Percentiles rank a stretch among this genome's conserved stretches.
Conservation (phyloP, 2,888 invertebrate genomes). For the Tethea ocularis region DNA sequence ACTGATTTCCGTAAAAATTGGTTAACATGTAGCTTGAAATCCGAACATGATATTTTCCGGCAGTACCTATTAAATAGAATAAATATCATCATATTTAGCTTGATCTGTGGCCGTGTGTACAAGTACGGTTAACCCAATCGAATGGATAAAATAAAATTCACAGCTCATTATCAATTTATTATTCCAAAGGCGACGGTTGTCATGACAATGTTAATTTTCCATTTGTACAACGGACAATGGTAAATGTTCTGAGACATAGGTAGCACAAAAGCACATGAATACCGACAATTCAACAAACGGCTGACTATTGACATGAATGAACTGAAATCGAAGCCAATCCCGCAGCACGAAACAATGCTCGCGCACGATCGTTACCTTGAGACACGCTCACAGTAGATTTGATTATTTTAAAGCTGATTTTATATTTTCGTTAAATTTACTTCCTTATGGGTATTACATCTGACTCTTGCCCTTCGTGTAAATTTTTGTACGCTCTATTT, state of each 20-base stretch:
- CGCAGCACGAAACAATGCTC: constrained; percentile 32
- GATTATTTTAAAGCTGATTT: constrained; percentile 18
- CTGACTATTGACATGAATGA: constrained; percentile 41
- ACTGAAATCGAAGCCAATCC: constrained; percentile 38
- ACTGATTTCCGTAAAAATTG: not conserved
- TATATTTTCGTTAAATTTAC: constrained; percentile 14
- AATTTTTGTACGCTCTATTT: not conserved
- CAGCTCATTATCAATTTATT: constrained; percentile 4
- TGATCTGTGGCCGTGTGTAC: too few relatives aligned
- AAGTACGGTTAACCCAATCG: too few relatives aligned
- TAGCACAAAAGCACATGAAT: constrained; percentile 13
- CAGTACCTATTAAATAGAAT: not conserved
- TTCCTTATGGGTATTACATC: constrained; percentile 1
- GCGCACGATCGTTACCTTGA: constrained; percentile 33
- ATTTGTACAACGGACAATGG: not conserved
- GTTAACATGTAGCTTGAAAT: not conserved
- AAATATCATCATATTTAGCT: too few relatives aligned
- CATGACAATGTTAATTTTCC: not conserved
- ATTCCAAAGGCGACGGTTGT: constrained; percentile 1
- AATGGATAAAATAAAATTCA: not conserved
- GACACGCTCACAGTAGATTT: constrained; percentile 20
- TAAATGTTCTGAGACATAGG: constrained; percentile 6
- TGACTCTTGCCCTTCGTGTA: not conserved
- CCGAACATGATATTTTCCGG: not conserved
- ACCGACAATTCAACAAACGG: constrained; percentile 23